Percentiles rank a stretch among this genome's conserved stretches.
These are phyloP conservation scores for Myrmophylax atrothorax DNA, from an alignment of 2,113 vertebrate species.

Conservation along the genomic window DNA sequence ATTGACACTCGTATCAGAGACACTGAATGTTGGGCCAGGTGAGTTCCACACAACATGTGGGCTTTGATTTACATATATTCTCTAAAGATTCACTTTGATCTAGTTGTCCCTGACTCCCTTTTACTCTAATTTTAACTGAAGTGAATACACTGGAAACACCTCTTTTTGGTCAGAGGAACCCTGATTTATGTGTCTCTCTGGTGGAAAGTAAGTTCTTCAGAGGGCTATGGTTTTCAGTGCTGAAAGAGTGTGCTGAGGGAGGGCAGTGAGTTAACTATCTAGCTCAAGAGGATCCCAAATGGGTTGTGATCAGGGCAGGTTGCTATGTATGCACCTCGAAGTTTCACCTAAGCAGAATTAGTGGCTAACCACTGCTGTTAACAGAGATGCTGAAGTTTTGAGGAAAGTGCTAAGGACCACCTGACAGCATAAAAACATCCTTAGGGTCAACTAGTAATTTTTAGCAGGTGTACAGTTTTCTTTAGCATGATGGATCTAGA, in stretches of 20 bases:
- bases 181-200: neutral
- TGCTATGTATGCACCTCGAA: neutral
- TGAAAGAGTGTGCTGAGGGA: neutral
- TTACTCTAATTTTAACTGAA: neutral
- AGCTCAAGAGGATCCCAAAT: neutral
- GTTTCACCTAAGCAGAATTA: neutral
- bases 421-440: neutral
- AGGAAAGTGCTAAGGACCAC: neutral
- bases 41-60: neutral
- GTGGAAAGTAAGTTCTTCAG: neutral
- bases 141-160: neutral
- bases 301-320: neutral
- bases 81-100: neutral
- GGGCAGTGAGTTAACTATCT: neutral
- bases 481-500: neutral
- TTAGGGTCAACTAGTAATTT: neutral
- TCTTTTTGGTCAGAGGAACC: neutral
- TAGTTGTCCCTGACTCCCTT: neutral
- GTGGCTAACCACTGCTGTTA: neutral
- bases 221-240: neutral
- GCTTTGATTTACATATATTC: neutral
- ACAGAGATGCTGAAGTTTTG: neutral
- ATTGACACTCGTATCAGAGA: neutral
- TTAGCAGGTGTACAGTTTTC: neutral
- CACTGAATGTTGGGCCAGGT: accelerated